Base-by-base conservation (phyloP, 2,797 vertebrate genomes). In the Taenioides sp. region DNA sequence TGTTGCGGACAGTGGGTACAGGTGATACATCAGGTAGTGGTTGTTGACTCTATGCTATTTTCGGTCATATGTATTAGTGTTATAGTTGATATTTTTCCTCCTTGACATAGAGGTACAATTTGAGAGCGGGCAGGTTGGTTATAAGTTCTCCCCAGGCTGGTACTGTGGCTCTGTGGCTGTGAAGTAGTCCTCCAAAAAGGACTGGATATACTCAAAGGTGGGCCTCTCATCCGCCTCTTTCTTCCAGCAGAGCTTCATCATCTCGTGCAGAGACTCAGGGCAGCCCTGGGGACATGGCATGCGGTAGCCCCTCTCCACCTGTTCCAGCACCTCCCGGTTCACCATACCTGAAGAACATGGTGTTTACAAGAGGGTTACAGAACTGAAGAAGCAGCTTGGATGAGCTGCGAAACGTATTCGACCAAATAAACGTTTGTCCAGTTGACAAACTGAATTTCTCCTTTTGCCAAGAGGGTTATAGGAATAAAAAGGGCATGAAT, bases 211-310 rank as follows among this genome's bases (percentile, higher is more conserved):
- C 87, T 98, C 97, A 79, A 98, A 98, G 0, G 97, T 98, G 87
- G 97, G 97, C 89, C 97, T 95, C 88, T 98, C 97, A 69, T 98
- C 96, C 0, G 97, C 94, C 74, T 98, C 97, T 85, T 97, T 98
- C 93, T 98, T 98, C 97, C 97, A 98, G 88, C 96, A 98, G 54
- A 94, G 89, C 92, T 96, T 96, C 97, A 98, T 98, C 94, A 98
- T 93, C 76, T 98, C 97, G 0, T 98, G 96, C 72, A 98, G 95
- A 65, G 96, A 97, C 80, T 98, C 96, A 0, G 96, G 97, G 78
- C 97, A 98, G 43, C 96, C 96, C 66, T 97, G 97, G 3, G 97
- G 97, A 83, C 96, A 97, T 55, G 97, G 96, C 97, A 98, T 98
- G 77, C 97, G 94, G 63, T 98, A 98, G 0, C 96, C 97, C 65